These are phyloP conservation scores for Pygocentrus nattereri DNA, from an alignment of 2,797 vertebrate genomes.

Conservation along the genomic window DNA sequence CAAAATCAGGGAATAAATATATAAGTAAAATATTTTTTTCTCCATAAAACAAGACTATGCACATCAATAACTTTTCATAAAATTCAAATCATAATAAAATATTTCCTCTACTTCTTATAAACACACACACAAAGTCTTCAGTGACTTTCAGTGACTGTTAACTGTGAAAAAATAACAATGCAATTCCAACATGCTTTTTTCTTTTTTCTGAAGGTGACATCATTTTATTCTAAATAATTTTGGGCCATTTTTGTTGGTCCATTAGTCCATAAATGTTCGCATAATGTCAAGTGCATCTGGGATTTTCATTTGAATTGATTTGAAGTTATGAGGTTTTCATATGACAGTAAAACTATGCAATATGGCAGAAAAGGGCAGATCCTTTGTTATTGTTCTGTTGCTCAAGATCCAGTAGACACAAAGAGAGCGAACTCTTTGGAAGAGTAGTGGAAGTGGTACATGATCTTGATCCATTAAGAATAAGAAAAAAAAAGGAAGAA, in stretches of 20 bases:
- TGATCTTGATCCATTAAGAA: neutral
- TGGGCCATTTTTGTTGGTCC: no score
- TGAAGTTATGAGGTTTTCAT: no score
- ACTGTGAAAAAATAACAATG: no score
- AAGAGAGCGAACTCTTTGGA: neutral
- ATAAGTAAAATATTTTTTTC: neutral
- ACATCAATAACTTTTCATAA: neutral
- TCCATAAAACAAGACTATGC: neutral
- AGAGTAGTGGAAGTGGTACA: no score
- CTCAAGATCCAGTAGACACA: neutral
- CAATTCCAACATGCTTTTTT: no score
- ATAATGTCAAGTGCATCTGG: no score
- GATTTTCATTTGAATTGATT: no score
- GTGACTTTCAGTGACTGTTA: no score
- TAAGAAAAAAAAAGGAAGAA: constrained; percentile 1
- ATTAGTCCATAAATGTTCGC: no score
- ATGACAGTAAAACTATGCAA: no score
- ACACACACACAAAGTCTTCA: neutral
- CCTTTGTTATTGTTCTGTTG: constrained; percentile 16
- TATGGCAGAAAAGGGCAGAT: neutral
- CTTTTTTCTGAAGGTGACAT: no score
- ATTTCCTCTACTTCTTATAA: neutral
- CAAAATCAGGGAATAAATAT: neutral
- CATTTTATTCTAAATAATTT: no score
- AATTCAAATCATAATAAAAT: neutral